Conservation (phyloP, 2,888 invertebrate species). For the Leucozona laternaria region DNA sequence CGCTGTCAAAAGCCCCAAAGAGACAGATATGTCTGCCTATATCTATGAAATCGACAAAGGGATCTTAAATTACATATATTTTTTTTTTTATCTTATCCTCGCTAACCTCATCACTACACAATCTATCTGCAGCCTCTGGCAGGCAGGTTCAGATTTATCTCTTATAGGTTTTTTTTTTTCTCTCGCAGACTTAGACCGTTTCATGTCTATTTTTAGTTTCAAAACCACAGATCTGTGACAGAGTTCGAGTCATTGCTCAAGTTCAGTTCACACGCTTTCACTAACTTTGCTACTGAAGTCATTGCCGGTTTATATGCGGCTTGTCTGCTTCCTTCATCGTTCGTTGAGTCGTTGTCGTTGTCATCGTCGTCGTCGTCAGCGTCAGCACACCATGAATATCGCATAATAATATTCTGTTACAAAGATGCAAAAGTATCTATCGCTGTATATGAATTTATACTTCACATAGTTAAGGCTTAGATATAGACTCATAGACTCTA, state of each 20-base stretch:
- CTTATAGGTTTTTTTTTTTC: slow-evolving; percentile 12
- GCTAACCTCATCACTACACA: slow-evolving; percentile 26
- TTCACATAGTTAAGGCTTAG: slow-evolving; percentile 3
- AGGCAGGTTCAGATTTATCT: slow-evolving; percentile 48
- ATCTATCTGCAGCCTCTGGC: slow-evolving; percentile 24
- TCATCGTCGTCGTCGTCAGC: neutral
- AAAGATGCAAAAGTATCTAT: slow-evolving; percentile 57
- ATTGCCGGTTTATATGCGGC: slow-evolving; percentile 38
- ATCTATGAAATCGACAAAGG: slow-evolving; percentile 54
- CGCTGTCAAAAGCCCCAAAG: slow-evolving; percentile 60
- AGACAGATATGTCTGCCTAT: slow-evolving; percentile 39
- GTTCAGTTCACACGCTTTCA: slow-evolving; percentile 84
- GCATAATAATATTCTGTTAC: slow-evolving; percentile 41
- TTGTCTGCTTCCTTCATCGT: slow-evolving; percentile 25
- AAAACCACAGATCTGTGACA: slow-evolving; percentile 69
- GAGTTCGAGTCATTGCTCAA: slow-evolving; percentile 77
- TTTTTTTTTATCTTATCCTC: slow-evolving; percentile 9
- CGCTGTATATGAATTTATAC: neutral
- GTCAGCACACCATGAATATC: slow-evolving; percentile 25
- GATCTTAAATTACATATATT: slow-evolving; percentile 70
- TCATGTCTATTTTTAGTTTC: slow-evolving; percentile 70
- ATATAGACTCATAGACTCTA: slow-evolving; percentile 27
- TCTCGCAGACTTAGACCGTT: slow-evolving; percentile 38
- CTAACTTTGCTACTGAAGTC: slow-evolving; percentile 77
- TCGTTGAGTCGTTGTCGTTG: neutral